Evolutionary conservation across 2,797 vertebrate genomes (phyloP), one percentile per base, ranked within the genome.

Genomic region (Gallinago stenura): DNA sequence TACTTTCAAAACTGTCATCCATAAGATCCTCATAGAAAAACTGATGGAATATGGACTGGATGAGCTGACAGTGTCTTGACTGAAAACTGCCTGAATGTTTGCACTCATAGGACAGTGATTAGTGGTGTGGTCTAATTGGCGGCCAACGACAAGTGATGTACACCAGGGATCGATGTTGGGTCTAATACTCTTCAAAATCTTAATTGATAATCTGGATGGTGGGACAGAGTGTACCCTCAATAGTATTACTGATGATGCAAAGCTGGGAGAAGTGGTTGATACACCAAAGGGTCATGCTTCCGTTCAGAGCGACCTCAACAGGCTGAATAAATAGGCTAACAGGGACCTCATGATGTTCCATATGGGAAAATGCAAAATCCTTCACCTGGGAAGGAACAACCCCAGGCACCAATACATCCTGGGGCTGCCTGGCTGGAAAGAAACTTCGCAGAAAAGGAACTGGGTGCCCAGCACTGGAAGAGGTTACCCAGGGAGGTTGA

Each of bases 121-220:
- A 53, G 54, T 26, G 15, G 6, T 57, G 46, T 51, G 22, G 21
- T 39, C 30, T 61, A 24, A 37, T 24, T 56, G 41, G n/a, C 65
- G 57, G 30, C 14, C 33, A 48, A 4, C n/a, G 39, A 45, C 15
- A 31, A 50, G 31, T 54, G 24, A 33, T 14, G 20, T 60, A 39
- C 20, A 30, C 37, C n/a, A 51, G 22, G 1, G 11, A 7, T 10
- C 1, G 2, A 20, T 33, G 50, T 2, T 31, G 26, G 6, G 4
- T 58, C 11, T 35, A 62, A 41, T 39, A 53, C 18, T 53, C 14
- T 12, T 60, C 46, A 31, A 20, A 2, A 5, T 35, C 35, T 54
- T 65, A 21, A 46, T 51, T 62, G 30, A 39, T 69, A 30, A 20
- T 54, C 17, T 31, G 15, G 25, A 72, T 33, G 28, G 45, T 35